A percentile compares a stretch with the other conserved stretches of the same genome.
Conservation (phyloP, 2,888 invertebrate genomes). For the Carabus problematicus region DNA sequence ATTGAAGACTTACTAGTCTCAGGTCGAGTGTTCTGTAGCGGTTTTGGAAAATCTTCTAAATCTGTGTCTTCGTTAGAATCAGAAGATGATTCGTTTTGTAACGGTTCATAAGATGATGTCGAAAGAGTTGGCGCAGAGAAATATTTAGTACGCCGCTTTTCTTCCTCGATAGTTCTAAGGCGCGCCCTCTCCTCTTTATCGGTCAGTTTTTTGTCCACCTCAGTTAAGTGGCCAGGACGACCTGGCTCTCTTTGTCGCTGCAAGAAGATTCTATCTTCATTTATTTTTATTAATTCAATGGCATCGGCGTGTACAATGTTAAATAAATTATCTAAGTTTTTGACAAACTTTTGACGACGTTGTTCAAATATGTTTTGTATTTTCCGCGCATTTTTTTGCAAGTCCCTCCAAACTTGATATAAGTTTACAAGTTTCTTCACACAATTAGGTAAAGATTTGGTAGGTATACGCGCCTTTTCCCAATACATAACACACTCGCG, state of each 20-base stretch:
- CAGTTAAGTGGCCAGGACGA: conserved; percentile 47
- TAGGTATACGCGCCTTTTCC: conserved; percentile 51
- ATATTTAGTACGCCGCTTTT: too few species aligned
- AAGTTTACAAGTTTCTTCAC: conserved; percentile 47
- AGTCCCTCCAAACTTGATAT: conserved; percentile 51
- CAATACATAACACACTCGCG: conserved; percentile 46
- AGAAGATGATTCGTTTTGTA: too few species aligned
- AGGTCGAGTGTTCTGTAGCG: too few species aligned
- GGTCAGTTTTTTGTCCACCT: conserved; percentile 49
- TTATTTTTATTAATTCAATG: conserved; percentile 42
- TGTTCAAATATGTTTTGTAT: conserved; percentile 42
- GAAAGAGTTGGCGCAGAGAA: too few species aligned
- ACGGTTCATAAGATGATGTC: too few species aligned
- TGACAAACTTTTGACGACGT: conserved; percentile 44
- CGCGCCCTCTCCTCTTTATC: conserved; percentile 49
- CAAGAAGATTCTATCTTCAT: too few species aligned
- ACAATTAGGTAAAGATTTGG: conserved; percentile 44
- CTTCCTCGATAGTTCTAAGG: too few species aligned
- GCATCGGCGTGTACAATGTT: conserved; percentile 31
- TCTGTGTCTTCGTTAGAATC: too few species aligned
- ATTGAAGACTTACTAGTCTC: too few species aligned
- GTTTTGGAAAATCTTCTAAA: too few species aligned
- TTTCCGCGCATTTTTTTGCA: conserved; percentile 49
- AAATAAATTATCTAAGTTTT: conserved; percentile 44
- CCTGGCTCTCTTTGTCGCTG: conserved; percentile 46